These are phyloP conservation scores for Sceloporus tristichus DNA, from an alignment of 2,113 vertebrate genomes.

Conservation along the genomic window DNA sequence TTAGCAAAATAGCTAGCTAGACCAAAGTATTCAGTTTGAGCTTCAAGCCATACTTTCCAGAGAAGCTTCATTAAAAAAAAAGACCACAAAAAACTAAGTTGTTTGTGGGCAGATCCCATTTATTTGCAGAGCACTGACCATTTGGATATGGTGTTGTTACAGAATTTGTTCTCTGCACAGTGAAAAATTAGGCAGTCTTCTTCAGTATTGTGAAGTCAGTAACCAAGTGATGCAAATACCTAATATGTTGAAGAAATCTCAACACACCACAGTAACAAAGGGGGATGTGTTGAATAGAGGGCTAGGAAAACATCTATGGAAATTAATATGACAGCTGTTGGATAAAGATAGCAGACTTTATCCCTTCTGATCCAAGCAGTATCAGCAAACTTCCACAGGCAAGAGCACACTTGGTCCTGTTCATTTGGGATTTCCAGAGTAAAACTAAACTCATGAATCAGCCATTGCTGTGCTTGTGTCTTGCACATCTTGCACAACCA, in stretches of 20 bases:
- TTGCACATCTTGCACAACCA: background rate
- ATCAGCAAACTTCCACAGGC: constrained; percentile 6
- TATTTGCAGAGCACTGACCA: background rate
- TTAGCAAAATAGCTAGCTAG: background rate
- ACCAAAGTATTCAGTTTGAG: background rate
- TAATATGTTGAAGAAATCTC: constrained; percentile 5
- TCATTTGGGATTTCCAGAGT: background rate
- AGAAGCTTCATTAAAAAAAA: background rate
- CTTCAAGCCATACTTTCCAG: background rate
- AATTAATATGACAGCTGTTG: constrained; percentile 19
- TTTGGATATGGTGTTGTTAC: background rate
- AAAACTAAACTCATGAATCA: background rate
- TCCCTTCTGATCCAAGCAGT: constrained; percentile 12
- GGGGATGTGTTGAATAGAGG: constrained; percentile 38
- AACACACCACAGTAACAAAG: constrained; percentile 13
- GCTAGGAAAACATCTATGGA: constrained; percentile 10
- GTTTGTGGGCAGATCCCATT: background rate
- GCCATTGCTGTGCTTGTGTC: background rate
- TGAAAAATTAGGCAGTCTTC: background rate
- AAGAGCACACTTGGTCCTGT: constrained; percentile 9
- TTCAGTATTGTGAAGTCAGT: background rate
- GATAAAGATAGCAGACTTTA: constrained; percentile 36
- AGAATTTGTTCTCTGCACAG: background rate
- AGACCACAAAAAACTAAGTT: background rate
- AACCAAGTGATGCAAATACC: constrained; percentile 1